Conservation (phyloP, 2,797 vertebrate genomes). For the Syndactyla subalaris region DNA sequence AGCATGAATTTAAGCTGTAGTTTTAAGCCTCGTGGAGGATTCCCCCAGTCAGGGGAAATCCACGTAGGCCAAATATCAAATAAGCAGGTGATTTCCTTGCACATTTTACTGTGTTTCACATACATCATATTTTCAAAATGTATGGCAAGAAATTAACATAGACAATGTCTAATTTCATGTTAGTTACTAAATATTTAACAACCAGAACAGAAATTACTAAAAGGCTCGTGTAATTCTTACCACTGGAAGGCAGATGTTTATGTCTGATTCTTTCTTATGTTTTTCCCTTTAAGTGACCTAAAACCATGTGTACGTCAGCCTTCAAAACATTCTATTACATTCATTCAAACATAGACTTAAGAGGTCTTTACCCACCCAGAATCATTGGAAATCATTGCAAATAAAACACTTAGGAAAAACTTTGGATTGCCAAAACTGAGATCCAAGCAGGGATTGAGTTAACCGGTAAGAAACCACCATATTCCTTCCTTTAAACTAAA, state of each 20-base stretch:
- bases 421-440: not conserved
- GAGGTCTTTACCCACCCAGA: not conserved
- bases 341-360: not conserved
- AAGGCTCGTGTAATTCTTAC: not conserved
- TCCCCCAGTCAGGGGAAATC: not conserved
- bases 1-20: not conserved
- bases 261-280: not conserved
- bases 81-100: not conserved
- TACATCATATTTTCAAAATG: not conserved
- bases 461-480: not conserved
- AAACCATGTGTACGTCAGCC: not conserved
- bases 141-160: not conserved
- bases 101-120: not conserved
- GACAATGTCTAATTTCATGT: not conserved
- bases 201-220: not conserved
- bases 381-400: not conserved
- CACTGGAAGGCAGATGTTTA: not conserved
- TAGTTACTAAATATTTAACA: not conserved
- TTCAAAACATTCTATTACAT: not conserved
- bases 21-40: not conserved
- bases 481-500: not conserved
- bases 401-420: not conserved
- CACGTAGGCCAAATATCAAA: not conserved
- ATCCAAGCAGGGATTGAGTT: not conserved
- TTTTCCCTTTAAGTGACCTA: not conserved